Evolutionary conservation across 2,888 invertebrate genomes (phyloP).

Genomic region (Agrilus biguttatus): DNA sequence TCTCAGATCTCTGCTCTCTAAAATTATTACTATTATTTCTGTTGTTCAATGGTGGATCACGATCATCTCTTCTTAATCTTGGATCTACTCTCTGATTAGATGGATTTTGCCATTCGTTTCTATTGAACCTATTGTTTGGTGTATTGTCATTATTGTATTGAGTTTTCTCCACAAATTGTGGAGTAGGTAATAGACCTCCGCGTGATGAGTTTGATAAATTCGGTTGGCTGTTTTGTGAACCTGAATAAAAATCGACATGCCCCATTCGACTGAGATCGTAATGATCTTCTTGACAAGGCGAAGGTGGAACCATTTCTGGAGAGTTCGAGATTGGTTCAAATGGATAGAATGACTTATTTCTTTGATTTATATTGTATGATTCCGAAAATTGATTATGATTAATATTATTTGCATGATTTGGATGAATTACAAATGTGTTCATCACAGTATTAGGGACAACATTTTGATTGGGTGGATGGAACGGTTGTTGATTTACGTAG

Average conservation of each 20-base stretch:
- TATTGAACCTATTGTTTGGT: neutral
- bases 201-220: too few relatives aligned
- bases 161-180: too few relatives aligned
- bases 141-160: too few relatives aligned
- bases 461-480: neutral
- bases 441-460: conserved; percentile 3
- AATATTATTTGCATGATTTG: neutral
- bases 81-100: conserved; percentile 1
- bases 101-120: neutral
- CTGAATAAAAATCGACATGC: conserved; percentile 11
- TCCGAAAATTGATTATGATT: neutral
- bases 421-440: conserved; percentile 7
- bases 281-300: conserved; percentile 2
- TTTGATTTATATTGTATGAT: neutral
- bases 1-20: neutral
- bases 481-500: neutral
- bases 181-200: too few relatives aligned
- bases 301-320: conserved; percentile 1
- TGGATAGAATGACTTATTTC: conserved; percentile 6
- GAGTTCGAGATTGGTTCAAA: conserved; percentile 5
- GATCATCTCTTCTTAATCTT: neutral
- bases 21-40: neutral
- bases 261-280: conserved; percentile 11
- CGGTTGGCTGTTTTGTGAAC: neutral
- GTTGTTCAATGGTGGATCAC: too few relatives aligned